Evolutionary conservation across 2,888 invertebrate genomes (phyloP).

Genomic region (Bimastos eiseni): DNA sequence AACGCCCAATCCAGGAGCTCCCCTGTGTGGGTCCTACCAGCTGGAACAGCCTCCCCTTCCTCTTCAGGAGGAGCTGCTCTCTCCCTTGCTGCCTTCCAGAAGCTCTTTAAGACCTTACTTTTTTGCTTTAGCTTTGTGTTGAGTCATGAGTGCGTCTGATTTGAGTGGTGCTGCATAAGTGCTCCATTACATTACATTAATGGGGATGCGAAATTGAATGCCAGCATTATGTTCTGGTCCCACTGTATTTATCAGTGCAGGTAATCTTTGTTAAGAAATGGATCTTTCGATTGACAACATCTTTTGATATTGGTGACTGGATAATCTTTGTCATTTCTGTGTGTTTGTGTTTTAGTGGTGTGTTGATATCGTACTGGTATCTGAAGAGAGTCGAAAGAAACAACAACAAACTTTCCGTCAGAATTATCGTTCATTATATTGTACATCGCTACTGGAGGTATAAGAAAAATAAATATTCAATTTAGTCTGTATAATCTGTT

Average conservation of each 20-base stretch:
- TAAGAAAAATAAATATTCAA: background rate
- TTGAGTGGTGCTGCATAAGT: too few species aligned
- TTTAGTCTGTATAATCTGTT: background rate
- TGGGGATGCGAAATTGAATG: too few species aligned
- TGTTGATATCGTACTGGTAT: slow-evolving; percentile 35
- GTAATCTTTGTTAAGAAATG: background rate
- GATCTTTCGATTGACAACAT: background rate
- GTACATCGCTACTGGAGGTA: slow-evolving; percentile 38
- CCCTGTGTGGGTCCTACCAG: too few species aligned
- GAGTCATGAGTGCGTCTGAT: too few species aligned
- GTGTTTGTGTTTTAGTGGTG: slow-evolving; percentile 32
- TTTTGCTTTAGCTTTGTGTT: too few species aligned
- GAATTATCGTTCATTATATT: slow-evolving; percentile 26
- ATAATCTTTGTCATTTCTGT: background rate
- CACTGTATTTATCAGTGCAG: background rate
- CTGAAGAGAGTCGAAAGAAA: slow-evolving; percentile 31
- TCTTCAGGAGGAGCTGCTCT: too few species aligned
- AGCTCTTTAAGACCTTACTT: too few species aligned
- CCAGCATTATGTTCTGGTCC: background rate
- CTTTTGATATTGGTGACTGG: background rate
- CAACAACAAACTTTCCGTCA: slow-evolving; percentile 18
- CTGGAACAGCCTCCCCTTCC: too few species aligned
- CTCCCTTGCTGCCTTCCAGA: too few species aligned
- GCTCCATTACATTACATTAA: too few species aligned
- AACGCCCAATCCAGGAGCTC: too few species aligned